phyloP scores from a whole-genome alignment of 2,797 vertebrate species.

The Euthynnus affinis region DNA sequence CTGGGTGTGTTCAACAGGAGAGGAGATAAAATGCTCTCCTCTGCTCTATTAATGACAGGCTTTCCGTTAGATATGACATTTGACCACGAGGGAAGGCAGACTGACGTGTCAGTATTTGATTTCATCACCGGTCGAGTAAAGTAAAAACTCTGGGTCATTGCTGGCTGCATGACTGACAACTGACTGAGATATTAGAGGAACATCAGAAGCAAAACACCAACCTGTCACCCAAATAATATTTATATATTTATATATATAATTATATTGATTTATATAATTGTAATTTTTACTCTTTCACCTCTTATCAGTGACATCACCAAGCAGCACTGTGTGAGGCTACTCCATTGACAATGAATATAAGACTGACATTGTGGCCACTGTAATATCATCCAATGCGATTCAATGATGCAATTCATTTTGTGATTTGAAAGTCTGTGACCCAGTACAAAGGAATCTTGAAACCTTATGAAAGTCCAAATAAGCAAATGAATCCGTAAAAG shows the following conservation, averaged over 20 bases:
- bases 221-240: not conserved
- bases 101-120: slow-evolving; percentile 88
- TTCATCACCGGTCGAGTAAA: slow-evolving; percentile 73
- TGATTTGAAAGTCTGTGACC: not conserved
- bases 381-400: not conserved
- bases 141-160: slow-evolving; percentile 1
- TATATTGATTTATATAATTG: not conserved
- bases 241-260: no score
- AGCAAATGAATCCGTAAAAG: not conserved
- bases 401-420: slow-evolving; percentile 29
- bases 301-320: slow-evolving; percentile 34
- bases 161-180: not conserved
- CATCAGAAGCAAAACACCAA: slow-evolving; percentile 1
- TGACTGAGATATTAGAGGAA: not conserved
- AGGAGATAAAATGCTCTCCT: slow-evolving; percentile 55
- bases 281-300: not conserved
- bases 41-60: slow-evolving; percentile 43
- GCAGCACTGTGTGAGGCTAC: not conserved
- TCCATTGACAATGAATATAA: slow-evolving; percentile 6
- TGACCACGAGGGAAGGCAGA: slow-evolving; percentile 68
- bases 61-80: slow-evolving; percentile 49
- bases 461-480: not conserved
- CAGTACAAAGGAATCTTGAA: not conserved
- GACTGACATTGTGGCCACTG: not conserved
- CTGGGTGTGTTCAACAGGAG: slow-evolving; percentile 63